Base-by-base conservation (phyloP, 2,113 vertebrate genomes). In the Clarias macrocephalus region DNA sequence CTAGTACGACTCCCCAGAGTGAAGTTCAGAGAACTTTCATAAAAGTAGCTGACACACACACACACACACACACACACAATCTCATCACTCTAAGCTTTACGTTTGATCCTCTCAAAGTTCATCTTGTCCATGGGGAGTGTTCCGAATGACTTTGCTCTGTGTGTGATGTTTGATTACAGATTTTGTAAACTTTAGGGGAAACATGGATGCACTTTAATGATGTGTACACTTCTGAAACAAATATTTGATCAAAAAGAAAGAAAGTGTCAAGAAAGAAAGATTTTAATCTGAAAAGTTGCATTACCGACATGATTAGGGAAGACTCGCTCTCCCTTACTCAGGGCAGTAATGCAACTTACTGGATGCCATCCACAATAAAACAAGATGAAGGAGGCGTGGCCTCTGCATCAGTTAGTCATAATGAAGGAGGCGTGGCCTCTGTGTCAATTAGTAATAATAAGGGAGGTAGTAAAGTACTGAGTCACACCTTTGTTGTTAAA, bases 141-240 rank as follows among this genome's bases (percentile, higher is more conserved):
- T 30, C n/a, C 30, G 76, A 30, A 19, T 30, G n/a, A 54, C 54
- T 57, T 28, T 59, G n/a, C 76, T 59, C 33, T 30, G 76, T 19
- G 15, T 80, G n/a, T 80, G 76, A 80, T 80, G 76, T 80, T 30
- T 30, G 76, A 79, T 79, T 79, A 57, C 13, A 77, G 75, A 79
- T 79, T 79, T 79, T 79, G 75, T 80, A 19, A 21, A 59, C 48
- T 10, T 80, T 80, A 59, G 30, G 30, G 21, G 30, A 59, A 80
- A 80, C 54, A 59, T 80, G 25, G 52, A 80, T 19, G 9, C 18
- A 8, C n/a, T 57, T 80, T 19, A 77, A 2, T 7, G 75, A 56
- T 28, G 48, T n/a, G 21, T 23, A 48, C 3, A 42, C 18, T n/a
- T 42, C 37, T 42, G 3, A 76, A 52, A 76, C 42, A 76, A 76